Conservation (phyloP, 2,113 vertebrate species). For the Carettochelys insculpta region DNA sequence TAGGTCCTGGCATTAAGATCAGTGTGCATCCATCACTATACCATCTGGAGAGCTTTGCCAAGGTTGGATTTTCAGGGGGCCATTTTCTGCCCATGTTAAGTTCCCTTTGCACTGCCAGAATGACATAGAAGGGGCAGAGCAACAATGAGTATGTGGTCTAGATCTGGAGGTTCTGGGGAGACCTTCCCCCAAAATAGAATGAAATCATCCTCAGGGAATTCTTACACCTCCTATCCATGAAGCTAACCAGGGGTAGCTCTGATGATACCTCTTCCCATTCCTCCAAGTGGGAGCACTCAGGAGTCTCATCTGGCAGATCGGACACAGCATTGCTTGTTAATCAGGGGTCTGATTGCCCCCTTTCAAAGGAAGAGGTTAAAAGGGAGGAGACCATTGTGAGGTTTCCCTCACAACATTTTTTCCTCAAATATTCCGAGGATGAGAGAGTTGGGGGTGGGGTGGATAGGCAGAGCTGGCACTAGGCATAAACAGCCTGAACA, state of each 20-base stretch:
- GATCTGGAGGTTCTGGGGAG: not conserved
- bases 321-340: not conserved
- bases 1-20: not conserved
- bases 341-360: not conserved
- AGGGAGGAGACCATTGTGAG: not conserved
- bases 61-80: not conserved
- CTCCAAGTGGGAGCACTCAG: not conserved
- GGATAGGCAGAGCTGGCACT: not conserved
- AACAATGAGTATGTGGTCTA: not conserved
- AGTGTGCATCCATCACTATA: not conserved
- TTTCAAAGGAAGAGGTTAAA: not conserved
- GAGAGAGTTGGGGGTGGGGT: too few species aligned
- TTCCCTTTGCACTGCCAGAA: not conserved
- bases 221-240: not conserved
- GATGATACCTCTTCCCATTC: not conserved
- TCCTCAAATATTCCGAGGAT: not conserved
- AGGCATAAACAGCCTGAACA: not conserved
- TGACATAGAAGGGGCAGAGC: not conserved
- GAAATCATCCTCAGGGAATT: not conserved
- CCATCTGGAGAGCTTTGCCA: not conserved
- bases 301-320: not conserved
- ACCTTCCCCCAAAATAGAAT: not conserved
- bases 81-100: not conserved
- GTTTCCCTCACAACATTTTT: not conserved
- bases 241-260: not conserved